These are phyloP conservation scores for Bolinopsis microptera DNA, from an alignment of 37 sponge, comb jelly and placozoan genomes.

Conservation along the genomic window DNA sequence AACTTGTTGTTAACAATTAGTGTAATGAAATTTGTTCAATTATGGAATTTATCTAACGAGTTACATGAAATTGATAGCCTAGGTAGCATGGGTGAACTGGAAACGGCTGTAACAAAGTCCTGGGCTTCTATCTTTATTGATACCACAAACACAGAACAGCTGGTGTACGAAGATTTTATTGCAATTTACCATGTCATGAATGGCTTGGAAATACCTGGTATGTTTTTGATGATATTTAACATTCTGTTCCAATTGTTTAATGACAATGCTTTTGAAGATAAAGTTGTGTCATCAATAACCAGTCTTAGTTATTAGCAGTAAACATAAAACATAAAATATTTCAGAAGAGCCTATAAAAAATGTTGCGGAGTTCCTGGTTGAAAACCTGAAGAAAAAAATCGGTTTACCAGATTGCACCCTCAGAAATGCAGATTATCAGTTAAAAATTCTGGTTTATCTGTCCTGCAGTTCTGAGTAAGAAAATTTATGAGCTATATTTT, in stretches of 20 bases:
- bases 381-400: not conserved
- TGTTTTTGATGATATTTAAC: not conserved
- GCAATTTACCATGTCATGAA: not conserved
- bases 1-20: too few species aligned
- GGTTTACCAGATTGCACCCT: not conserved
- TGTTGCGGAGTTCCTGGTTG: not conserved
- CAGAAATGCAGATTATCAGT: constrained; percentile 33
- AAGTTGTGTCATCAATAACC: too few species aligned
- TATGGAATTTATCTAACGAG: too few species aligned
- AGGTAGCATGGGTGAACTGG: constrained; percentile 17
- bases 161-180: not conserved
- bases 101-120: not conserved
- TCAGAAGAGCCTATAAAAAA: not conserved
- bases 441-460: not conserved
- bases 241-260: too few species aligned
- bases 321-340: not conserved
- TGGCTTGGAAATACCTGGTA: not conserved
- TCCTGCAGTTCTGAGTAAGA: not conserved
- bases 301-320: too few species aligned
- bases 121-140: constrained; percentile 9
- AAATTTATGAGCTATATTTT: too few species aligned
- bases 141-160: not conserved
- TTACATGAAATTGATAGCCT: too few species aligned
- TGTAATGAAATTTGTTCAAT: too few species aligned
- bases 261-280: too few species aligned